Conservation (phyloP, 2,113 vertebrate genomes). For the Gila orcuttii region DNA sequence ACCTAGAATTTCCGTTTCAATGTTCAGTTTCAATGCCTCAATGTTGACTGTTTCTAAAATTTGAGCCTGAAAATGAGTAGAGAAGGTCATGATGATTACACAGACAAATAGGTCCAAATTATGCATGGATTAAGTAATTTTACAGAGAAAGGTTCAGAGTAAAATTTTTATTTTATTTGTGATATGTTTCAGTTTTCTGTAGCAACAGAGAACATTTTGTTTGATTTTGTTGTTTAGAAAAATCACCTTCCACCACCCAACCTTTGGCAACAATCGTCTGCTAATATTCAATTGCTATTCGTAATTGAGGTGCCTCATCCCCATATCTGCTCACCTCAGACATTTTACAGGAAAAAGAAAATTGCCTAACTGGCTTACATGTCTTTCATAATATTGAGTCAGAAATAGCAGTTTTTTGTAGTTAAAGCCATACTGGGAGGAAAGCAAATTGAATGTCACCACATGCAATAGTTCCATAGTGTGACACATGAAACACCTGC, state of each 20-base stretch:
- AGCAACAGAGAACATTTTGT: background rate
- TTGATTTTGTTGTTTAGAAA: background rate
- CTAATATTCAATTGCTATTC: slow-evolving; percentile 21
- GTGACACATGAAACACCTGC: background rate
- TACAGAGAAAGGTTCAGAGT: background rate
- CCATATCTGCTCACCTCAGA: slow-evolving; percentile 17
- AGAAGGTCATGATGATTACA: background rate
- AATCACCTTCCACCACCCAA: background rate
- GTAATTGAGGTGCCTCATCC: background rate
- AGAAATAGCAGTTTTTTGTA: background rate
- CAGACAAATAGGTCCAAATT: background rate
- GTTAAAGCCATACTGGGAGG: background rate
- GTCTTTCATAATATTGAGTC: background rate
- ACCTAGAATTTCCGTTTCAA: background rate
- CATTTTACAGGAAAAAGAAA: background rate
- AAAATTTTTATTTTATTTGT: background rate
- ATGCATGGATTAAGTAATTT: background rate
- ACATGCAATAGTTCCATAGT: background rate
- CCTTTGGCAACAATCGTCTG: background rate
- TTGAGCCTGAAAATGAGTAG: background rate
- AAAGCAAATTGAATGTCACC: background rate
- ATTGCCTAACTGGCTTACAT: background rate
- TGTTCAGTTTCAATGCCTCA: background rate
- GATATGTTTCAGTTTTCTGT: background rate
- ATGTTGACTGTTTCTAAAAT: background rate